These are phyloP conservation scores for Hyphantria cunea DNA, from an alignment of 1,140 invertebrate species.

Conservation along the genomic window DNA sequence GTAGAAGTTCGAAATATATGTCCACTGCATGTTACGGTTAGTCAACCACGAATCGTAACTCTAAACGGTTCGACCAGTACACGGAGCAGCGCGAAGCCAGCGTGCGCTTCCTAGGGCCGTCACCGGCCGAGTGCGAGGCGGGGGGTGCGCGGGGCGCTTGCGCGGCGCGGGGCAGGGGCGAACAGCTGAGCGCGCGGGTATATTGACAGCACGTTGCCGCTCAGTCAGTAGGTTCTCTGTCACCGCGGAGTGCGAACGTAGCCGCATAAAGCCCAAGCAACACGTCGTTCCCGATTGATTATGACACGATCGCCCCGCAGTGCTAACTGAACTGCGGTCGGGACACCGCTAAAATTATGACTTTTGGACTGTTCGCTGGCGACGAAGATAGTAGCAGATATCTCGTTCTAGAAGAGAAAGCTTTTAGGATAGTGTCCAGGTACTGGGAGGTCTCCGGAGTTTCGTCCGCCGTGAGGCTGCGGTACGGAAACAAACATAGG, in stretches of 20 bases:
- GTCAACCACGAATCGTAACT: slow-evolving; percentile 21
- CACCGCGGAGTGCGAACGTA: slow-evolving; percentile 66
- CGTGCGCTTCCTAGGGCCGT: slow-evolving; percentile 37
- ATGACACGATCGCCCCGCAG: slow-evolving; percentile 65
- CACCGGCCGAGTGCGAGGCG: slow-evolving; percentile 41
- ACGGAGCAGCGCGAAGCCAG: slow-evolving; percentile 8
- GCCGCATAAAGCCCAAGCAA: slow-evolving; percentile 41
- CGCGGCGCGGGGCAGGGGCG: slow-evolving; percentile 54
- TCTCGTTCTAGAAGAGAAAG: slow-evolving; percentile 64
- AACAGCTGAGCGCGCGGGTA: slow-evolving; percentile 78
- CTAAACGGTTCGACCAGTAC: slow-evolving; percentile 10
- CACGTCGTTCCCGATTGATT: slow-evolving; percentile 40
- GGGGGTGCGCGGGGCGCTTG: slow-evolving; percentile 47
- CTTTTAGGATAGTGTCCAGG: slow-evolving; percentile 72
- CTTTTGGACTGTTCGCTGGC: slow-evolving; percentile 73
- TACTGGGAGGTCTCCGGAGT: slow-evolving; percentile 72
- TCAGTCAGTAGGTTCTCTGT: slow-evolving; percentile 71
- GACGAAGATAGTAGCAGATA: slow-evolving; percentile 67
- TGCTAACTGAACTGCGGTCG: slow-evolving; percentile 61
- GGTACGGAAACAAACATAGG: slow-evolving; percentile 51
- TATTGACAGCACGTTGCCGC: slow-evolving; percentile 80
- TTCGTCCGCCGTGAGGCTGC: slow-evolving; percentile 63
- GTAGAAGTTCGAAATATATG: slow-evolving; percentile 17
- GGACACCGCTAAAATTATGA: slow-evolving; percentile 77
- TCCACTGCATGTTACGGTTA: slow-evolving; percentile 29